These are phyloP conservation scores for Apteryx owenii DNA, from an alignment of 2,113 vertebrate species.

Conservation along the genomic window DNA sequence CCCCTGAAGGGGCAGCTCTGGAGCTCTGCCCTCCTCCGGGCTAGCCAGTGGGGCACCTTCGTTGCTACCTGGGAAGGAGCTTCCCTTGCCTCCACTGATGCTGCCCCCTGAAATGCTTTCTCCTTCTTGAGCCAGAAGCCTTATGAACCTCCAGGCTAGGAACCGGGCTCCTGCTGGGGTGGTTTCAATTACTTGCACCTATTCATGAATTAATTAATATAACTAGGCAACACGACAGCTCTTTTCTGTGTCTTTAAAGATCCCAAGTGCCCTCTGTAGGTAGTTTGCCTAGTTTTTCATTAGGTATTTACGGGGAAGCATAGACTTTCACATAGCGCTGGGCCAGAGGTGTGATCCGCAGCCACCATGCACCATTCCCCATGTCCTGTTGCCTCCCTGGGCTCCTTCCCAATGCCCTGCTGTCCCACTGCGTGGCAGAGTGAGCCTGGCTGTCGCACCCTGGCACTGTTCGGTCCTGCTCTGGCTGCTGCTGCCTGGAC, in stretches of 20 bases:
- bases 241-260: not conserved
- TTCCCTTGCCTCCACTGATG: no score
- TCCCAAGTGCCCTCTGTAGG: not conserved
- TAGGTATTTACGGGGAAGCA: not conserved
- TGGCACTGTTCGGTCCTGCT: not conserved
- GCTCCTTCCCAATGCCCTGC: not conserved
- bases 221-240: not conserved
- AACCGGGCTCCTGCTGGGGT: no score
- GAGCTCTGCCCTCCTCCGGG: no score
- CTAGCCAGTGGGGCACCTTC: no score
- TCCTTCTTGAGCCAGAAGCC: no score
- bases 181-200: no score
- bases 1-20: no score
- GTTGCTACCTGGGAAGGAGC: no score
- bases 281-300: not conserved
- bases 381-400: not conserved
- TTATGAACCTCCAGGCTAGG: no score
- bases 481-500: not conserved
- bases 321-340: not conserved
- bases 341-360: not conserved
- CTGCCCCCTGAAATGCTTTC: no score
- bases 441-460: rapidly evolving
- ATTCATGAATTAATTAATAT: no score
- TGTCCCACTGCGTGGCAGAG: rapidly evolving
- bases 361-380: not conserved